Evolutionary conservation across 2,888 invertebrate species (phyloP).

Genomic region (Atethmia centrago): DNA sequence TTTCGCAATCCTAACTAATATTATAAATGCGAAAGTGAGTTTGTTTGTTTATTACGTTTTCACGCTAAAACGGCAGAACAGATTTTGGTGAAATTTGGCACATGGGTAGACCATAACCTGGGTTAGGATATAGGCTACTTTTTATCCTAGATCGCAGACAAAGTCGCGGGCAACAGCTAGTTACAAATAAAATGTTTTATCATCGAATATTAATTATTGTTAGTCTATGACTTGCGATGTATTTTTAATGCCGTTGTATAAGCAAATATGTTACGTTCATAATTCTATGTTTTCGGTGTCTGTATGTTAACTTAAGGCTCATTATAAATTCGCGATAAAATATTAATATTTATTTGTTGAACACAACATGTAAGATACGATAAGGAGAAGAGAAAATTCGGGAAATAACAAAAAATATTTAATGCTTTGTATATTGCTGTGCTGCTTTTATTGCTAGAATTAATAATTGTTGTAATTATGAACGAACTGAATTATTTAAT

Average conservation of each 20-base stretch:
- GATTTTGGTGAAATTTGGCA: no score
- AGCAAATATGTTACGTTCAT: constrained; percentile 64
- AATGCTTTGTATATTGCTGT: constrained; percentile 76
- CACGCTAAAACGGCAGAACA: no score
- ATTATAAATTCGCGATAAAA: constrained; percentile 71
- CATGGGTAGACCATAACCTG: no score
- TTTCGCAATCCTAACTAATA: no score
- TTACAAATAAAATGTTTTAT: constrained; percentile 56
- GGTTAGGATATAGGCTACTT: no score
- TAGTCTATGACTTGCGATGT: constrained; percentile 61
- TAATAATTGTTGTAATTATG: constrained; percentile 73
- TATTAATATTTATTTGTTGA: constrained; percentile 73
- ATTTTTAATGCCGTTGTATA: constrained; percentile 63
- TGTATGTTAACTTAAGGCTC: constrained; percentile 65
- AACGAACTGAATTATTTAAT: constrained; percentile 74
- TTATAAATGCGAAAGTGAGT: no score
- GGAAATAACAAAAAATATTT: constrained; percentile 73
- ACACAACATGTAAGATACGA: constrained; percentile 65
- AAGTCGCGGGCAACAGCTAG: no score
- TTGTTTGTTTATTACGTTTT: no score
- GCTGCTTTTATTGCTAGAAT: constrained; percentile 68
- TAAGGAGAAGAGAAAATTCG: constrained; percentile 65
- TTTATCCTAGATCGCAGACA: no score
- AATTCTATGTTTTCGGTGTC: constrained; percentile 72
- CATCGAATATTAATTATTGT: constrained; percentile 58